These are phyloP conservation scores for Myiothlypis coronata DNA, from an alignment of 2,797 vertebrate genomes.

Conservation along the genomic window DNA sequence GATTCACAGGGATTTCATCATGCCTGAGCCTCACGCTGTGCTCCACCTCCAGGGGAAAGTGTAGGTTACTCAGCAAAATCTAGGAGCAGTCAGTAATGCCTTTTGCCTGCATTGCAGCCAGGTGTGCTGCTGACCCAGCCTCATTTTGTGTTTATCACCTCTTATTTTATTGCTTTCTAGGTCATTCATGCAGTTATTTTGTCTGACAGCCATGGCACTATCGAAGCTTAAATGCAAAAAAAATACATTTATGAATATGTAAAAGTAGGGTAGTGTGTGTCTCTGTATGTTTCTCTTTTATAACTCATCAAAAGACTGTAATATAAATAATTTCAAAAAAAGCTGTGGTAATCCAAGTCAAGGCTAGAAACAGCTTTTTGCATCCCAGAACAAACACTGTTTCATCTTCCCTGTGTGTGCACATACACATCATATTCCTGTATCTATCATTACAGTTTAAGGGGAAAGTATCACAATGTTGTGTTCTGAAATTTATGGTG, in stretches of 20 bases:
- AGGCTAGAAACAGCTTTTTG: not conserved
- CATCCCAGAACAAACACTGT: not conserved
- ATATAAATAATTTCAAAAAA: not conserved
- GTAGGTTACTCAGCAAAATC: not conserved
- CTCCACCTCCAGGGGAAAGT: not conserved
- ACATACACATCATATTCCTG: not conserved
- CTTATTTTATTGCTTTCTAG: not conserved
- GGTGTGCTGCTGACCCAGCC: not conserved
- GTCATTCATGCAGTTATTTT: not conserved
- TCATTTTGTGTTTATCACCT: not conserved
- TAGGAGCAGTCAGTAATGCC: not conserved
- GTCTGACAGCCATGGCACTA: not conserved
- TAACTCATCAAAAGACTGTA: not conserved
- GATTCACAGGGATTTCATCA: not conserved
- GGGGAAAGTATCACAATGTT: not conserved
- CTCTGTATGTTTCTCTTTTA: not conserved
- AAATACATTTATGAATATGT: not conserved
- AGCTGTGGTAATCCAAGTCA: not conserved
- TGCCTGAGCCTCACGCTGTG: not conserved
- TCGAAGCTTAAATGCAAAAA: not conserved
- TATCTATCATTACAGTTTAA: not conserved
- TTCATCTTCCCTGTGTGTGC: not conserved
- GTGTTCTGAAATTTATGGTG: not conserved
- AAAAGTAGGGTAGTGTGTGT: not conserved
- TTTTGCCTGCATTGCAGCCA: not conserved